Percentiles rank a stretch among this genome's conserved stretches.
These are phyloP conservation scores for Pseudococcus viburni DNA, from an alignment of 2,888 invertebrate species.

Conservation along the genomic window DNA sequence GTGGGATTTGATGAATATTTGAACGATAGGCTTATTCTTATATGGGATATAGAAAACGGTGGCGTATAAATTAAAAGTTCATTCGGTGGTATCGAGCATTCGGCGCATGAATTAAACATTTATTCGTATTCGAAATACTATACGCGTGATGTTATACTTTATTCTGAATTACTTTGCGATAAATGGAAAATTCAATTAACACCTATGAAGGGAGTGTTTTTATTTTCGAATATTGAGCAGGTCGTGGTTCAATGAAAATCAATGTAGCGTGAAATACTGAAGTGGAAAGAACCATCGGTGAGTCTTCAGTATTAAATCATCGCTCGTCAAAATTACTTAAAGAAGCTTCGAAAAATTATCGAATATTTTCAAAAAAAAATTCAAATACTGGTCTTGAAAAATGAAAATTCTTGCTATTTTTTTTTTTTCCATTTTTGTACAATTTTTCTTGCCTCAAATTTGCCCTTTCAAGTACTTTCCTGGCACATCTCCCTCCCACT, in stretches of 20 bases:
- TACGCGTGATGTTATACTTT: neutral
- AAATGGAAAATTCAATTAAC: neutral
- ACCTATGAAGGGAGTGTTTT: neutral
- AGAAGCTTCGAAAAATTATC: no score
- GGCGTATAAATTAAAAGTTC: neutral
- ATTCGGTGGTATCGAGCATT: neutral
- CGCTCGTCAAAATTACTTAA: no score
- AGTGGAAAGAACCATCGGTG: neutral
- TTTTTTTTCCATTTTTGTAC: no score
- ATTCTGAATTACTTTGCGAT: neutral
- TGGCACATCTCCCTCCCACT: no score
- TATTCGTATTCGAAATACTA: neutral
- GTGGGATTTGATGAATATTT: neutral
- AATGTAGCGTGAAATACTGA: neutral
- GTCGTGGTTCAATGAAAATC: neutral
- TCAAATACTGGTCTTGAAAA: no score
- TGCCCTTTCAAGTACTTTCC: no score
- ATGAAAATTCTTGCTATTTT: no score
- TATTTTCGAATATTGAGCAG: neutral
- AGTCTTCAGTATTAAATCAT: no score
- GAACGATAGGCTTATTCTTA: neutral
- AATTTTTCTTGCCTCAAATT: no score
- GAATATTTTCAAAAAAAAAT: no score
- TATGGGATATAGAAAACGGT: neutral
- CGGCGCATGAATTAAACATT: slow-evolving; percentile 11